Evolutionary conservation across 2,888 invertebrate genomes (phyloP), one percentile per base, ranked within the genome.

Genomic region (Sminthurides aquaticus): DNA sequence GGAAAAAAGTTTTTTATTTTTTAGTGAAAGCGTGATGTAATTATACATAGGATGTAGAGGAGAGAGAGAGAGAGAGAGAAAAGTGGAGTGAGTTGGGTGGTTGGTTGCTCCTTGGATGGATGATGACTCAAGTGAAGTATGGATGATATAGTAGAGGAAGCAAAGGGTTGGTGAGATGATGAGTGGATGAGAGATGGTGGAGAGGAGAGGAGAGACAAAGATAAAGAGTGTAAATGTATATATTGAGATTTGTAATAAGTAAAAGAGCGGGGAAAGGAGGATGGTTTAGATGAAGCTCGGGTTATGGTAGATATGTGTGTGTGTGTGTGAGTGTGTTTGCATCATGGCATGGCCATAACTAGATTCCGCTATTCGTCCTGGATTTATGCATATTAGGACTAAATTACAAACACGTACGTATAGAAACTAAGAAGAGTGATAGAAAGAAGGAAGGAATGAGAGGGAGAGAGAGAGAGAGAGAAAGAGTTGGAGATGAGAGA

Each of bases 221-320:
- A 34, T 34, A 34, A 34, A 34, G 43, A 34, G 43, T 34, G 15
- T 34, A 15, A 34, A 34, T 34, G 43, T 34, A 34, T 34, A 34
- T 34, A 34, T 28, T 58, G 59, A 59, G 59, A 59, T 59, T 48
- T 59, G n/a, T 43, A 59, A 28, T 26, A 28, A 18, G 27, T 25
- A 52, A 52, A 22, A 22, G 5, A 52, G 52, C 52, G 26, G 25
- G 26, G 43, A 34, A 34, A 34, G 43, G n/a, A n/a, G n/a, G n/a
- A n/a, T n/a, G n/a, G n/a, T n/a, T 15, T 34, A 34, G 15, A 5
- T 34, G 15, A 34, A 5, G 15, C 15, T 15, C 43, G 8, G 43
- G 43, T 34, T 15, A 34, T 34, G 43, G 8, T 34, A 34, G 43
- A 15, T 11, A 34, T 15, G 43, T 15, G 43, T 34, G 15, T 34